Base-by-base conservation (phyloP, 2,113 vertebrate species). In the Hippoglossus stenolepis region DNA sequence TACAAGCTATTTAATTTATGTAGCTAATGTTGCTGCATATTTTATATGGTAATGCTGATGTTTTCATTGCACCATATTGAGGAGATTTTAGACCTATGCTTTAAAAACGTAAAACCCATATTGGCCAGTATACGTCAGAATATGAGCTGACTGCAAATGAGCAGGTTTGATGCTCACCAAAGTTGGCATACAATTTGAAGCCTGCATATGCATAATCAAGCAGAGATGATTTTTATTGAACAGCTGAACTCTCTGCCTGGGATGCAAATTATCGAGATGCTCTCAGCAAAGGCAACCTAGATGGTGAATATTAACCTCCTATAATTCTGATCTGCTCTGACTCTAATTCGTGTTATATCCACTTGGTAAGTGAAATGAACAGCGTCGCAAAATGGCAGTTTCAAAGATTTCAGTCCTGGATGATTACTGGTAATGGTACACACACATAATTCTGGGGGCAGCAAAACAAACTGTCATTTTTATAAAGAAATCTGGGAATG, bases 181-280 rank as follows among this genome's bases (percentile, higher is more conserved):
- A 58, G 51, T 12, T 49, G 73, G 72, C 71, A 47, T 75, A 1
- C 31, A 31, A 31, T 31, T 31, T 31, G 45, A 74, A 66, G 59
- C 62, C 66, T 73, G 60, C 24, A 26, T 68, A 53, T 43, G 72
- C 58, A 81, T 81, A 75, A 79, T 79, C 26, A 83, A 57, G 58
- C 49, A 70, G 53, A 79, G 63, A 75, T 85, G 71, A 59, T 45
- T 72, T 65, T 71, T 47, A 56, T 38, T 66, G 70, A 81, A 72
- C 79, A 83, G 77, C 79, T 83, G 70, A 75, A 54, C 57, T 74
- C 77, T 49, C 40, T 67, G 61, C 66, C 43, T 59, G 61, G 13
- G 31, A 73, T 77, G 82, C 66, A 76, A 72, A 86, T 81, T 21
- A 67, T 9, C 4, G 57, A 64, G 31, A 75, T 15, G n/a, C 62